These are phyloP conservation scores for Camptogramma bilineatum DNA, from an alignment of 2,888 invertebrate genomes.

Conservation along the genomic window DNA sequence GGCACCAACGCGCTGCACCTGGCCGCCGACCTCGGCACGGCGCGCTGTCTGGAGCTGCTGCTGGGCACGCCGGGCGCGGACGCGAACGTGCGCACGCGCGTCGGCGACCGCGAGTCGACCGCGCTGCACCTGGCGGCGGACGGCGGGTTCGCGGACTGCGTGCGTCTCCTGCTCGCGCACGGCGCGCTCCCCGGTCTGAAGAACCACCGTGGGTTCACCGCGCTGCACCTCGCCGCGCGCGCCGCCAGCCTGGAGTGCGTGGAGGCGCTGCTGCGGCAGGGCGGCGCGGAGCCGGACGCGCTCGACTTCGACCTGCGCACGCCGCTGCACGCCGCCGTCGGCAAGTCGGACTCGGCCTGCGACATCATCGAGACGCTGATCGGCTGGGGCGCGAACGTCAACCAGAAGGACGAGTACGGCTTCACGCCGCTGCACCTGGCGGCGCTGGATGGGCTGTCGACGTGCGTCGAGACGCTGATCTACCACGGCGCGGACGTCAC, in stretches of 20 bases:
- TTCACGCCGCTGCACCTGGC: slow-evolving; percentile 94
- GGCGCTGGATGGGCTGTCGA: slow-evolving; percentile 93
- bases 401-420: slow-evolving; percentile 93
- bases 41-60: slow-evolving; percentile 90
- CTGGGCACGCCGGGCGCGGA: slow-evolving; percentile 90
- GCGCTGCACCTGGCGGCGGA: slow-evolving; percentile 95
- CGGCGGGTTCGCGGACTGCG: slow-evolving; percentile 93
- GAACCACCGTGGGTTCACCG: slow-evolving; percentile 93
- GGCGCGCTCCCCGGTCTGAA: slow-evolving; percentile 91
- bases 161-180: slow-evolving; percentile 89
- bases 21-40: slow-evolving; percentile 91
- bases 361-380: slow-evolving; percentile 92
- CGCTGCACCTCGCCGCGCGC: slow-evolving; percentile 93
- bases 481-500: slow-evolving; percentile 96
- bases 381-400: slow-evolving; percentile 92
- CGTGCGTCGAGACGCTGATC: slow-evolving; percentile 93
- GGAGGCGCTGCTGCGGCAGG: slow-evolving; percentile 90
- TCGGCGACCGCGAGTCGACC: slow-evolving; percentile 90
- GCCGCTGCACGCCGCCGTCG: slow-evolving; percentile 93
- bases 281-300: slow-evolving; percentile 91
- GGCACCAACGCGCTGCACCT: slow-evolving; percentile 93
- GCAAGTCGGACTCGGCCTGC: slow-evolving; percentile 92
- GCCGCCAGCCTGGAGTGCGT: slow-evolving; percentile 93
- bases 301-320: slow-evolving; percentile 93
- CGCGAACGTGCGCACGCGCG: slow-evolving; percentile 88